Base-by-base conservation (phyloP, 2,888 invertebrate species). In the Thera obeliscata region DNA sequence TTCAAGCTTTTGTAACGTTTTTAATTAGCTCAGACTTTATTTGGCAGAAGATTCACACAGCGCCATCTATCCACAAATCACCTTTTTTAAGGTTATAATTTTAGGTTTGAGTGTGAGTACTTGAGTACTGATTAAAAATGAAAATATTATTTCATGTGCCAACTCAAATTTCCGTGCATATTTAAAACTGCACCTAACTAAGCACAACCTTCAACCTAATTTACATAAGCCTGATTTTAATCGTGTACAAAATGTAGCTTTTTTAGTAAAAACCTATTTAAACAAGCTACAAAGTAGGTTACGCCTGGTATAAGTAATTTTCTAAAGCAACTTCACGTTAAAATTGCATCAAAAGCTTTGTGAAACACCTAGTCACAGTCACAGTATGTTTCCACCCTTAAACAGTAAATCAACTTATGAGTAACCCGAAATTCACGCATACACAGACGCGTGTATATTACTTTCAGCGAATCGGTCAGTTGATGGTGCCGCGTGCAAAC, bases 331-430 rank as follows among this genome's bases (percentile, higher is more conserved):
- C 73, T 76, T 67, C 66, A 70, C 74, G 76, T 68, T 76, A 70
- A 80, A 80, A 81, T 77, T 80, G 76, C 78, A 78, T 81, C 76
- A 77, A 78, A 78, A 80, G 77, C 77, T 80, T 81, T 80, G 77
- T 81, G 69, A 71, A 66, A 76, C 75, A 76, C 74, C 75, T 67
- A 74, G 74, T 73, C 74, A 69, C 71, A 46, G 43, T 11, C 59
- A 66, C 69, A 64, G 54, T 36, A 64, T 8, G 35, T 43, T n/a
- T 61, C n/a, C 12, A 55, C n/a, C 3, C 36, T 48, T 8, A 8
- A 55, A 8, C 61, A 61, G 61, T 55, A 61, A 6, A 5, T 36
- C 6, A 12, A 22, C 43, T 61, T 35, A 48, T 11, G 35, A 46
- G 43, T 55, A 33, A 7, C 50, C 7, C 6, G 4, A 50, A 52